Conservation (phyloP, 2,113 vertebrate genomes). For the Hippocampus mohnikei region DNA sequence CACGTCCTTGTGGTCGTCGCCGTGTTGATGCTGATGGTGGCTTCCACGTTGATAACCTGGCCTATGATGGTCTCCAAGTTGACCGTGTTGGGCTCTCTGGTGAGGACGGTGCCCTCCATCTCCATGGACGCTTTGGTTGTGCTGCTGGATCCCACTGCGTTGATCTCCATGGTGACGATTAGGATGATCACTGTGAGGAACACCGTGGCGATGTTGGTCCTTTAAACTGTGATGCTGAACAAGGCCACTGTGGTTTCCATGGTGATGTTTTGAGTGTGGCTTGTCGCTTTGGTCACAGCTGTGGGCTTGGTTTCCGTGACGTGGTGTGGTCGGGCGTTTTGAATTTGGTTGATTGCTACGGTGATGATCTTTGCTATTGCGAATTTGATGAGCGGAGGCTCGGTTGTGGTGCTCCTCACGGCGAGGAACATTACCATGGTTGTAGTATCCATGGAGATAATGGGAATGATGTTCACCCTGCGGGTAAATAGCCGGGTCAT, state of each 20-base stretch:
- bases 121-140: slow-evolving; percentile 10
- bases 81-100: neutral
- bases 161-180: slow-evolving; percentile 7
- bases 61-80: neutral
- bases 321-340: neutral
- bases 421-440: slow-evolving; percentile 8
- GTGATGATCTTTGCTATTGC: slow-evolving; percentile 9
- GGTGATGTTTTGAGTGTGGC: neutral
- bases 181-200: neutral
- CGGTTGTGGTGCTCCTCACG: slow-evolving; percentile 8
- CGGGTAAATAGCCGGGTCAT: neutral
- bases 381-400: slow-evolving; percentile 5
- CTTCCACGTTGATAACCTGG: slow-evolving; percentile 3
- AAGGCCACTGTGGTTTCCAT: neutral
- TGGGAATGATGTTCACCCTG: slow-evolving; percentile 18
- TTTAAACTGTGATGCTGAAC: slow-evolving; percentile 1
- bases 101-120: slow-evolving; percentile 1
- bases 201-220: neutral
- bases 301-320: slow-evolving; percentile 7
- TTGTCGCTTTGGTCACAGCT: slow-evolving; percentile 13
- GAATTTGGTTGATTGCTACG: neutral
- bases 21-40: slow-evolving; percentile 6
- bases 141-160: neutral
- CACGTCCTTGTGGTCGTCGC: slow-evolving; percentile 6
- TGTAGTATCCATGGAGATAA: slow-evolving; percentile 14